These are phyloP conservation scores for Scolopax mira DNA, from an alignment of 2,113 vertebrate species.

Conservation along the genomic window DNA sequence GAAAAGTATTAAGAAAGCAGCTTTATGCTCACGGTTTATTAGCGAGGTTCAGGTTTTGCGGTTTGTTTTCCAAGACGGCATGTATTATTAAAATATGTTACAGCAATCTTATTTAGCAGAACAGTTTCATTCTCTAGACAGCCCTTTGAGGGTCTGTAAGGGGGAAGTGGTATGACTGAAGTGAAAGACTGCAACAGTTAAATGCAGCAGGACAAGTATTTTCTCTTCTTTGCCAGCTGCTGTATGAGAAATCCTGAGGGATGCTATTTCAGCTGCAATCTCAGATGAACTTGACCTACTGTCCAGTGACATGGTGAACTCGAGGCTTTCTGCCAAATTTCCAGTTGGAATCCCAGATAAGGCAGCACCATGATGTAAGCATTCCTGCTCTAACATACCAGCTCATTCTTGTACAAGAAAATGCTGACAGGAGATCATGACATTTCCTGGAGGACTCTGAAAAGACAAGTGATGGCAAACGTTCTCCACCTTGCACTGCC, in stretches of 20 bases:
- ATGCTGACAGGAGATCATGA: background rate
- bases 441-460: background rate
- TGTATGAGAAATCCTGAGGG: background rate
- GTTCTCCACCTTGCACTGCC: background rate
- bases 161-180: background rate
- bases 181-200: background rate
- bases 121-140: background rate
- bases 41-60: background rate
- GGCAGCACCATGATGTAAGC: background rate
- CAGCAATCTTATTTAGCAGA: background rate
- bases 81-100: background rate
- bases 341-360: background rate
- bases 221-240: background rate
- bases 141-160: background rate
- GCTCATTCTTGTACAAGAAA: background rate
- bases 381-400: background rate
- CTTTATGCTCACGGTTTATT: background rate
- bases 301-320: background rate
- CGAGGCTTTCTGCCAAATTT: background rate
- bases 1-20: background rate
- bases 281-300: background rate
- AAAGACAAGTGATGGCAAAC: background rate
- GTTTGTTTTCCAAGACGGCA: background rate
- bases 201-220: background rate
- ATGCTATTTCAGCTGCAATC: background rate